Base-by-base conservation (phyloP, 2,888 invertebrate genomes). In the Beris chalybata region DNA sequence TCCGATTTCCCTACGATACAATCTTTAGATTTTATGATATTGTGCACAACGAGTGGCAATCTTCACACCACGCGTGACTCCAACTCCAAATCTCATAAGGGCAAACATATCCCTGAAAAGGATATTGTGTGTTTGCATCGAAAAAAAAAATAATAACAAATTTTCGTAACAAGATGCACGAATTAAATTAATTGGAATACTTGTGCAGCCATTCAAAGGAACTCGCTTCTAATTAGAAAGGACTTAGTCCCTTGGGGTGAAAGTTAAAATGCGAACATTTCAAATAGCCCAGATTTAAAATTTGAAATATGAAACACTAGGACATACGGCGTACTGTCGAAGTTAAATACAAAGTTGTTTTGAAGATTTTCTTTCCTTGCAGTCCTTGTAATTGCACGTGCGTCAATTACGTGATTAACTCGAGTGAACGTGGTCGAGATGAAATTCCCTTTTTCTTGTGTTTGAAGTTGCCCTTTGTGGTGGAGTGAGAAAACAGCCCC, bases 341-440 rank as follows among this genome's bases (percentile, higher is more conserved):
- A 38, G 38, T 38, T 53, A 53, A 53, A 30, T 53, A 53, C 53
- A 53, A 53, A 53, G 30, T 53, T 53, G 22, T 53, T 30, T 31
- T n/a, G 53, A 30, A 30, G 30, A n/a, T 53, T 53, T 31, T n/a
- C 5, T 11, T 52, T 12, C n/a, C 11, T 13, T 47, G 47, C 13
- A 43, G 15, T 43, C 43, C 11, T 45, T 50, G 50, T 63, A 52
- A 44, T 44, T 32, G 63, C 63, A 63, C 63, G 63, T 63, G 63
- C 38, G 63, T 63, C 63, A 63, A 63, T 63, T 63, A 63, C 50
- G 50, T 53, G 53, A 63, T 63, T 63, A 53, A 53, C 52, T 6
- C 43, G 32, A 48, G 32, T 50, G 59, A 57, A 57, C 53, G 53
- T 30, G 53, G 53, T 30, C 53, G 9, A 53, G 5, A 47, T 47